Conservation (phyloP, 1,140 invertebrate species). For the Drosophila lowei region DNA sequence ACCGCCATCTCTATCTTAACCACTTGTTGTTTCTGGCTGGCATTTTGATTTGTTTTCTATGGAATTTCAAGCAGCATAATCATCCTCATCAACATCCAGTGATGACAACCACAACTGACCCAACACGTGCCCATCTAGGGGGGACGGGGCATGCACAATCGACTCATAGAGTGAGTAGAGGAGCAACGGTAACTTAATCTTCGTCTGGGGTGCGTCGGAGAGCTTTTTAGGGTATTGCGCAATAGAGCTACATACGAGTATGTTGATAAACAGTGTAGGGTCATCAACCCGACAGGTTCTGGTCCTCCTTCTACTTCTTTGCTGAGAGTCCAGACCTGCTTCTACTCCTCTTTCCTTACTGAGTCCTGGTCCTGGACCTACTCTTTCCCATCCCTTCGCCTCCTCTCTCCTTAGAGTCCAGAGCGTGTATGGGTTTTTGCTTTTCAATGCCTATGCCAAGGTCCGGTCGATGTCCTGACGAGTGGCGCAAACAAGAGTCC, state of each 20-base stretch:
- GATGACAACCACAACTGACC: constrained; percentile 34
- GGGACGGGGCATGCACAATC: constrained; percentile 4
- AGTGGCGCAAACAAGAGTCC: constrained; percentile 33
- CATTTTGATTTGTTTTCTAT: constrained; percentile 73
- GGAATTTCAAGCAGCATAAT: constrained; percentile 65
- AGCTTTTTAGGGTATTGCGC: constrained; percentile 50
- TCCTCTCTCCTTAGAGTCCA: neutral
- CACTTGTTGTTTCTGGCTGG: constrained; percentile 54
- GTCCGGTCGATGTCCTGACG: constrained; percentile 41
- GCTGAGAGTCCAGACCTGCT: too few relatives aligned
- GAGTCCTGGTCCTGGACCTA: too few relatives aligned
- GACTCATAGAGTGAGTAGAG: constrained; percentile 15
- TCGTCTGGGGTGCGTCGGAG: constrained; percentile 14
- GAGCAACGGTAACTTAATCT: constrained; percentile 51
- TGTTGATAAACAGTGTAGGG: constrained; percentile 57
- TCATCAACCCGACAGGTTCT: constrained; percentile 50
- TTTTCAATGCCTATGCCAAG: constrained; percentile 66
- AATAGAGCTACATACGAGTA: constrained; percentile 43
- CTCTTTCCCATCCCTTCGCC: neutral
- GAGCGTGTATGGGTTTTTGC: constrained; percentile 24
- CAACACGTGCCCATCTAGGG: constrained; percentile 37
- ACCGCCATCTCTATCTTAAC: constrained; percentile 1
- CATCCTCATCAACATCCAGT: constrained; percentile 33
- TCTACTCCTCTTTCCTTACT: too few relatives aligned
- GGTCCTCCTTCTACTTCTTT: too few relatives aligned